Evolutionary conservation across 2,113 vertebrate species (phyloP), one percentile per base, ranked within the genome.

Genomic region (Chaetorhynchus papuensis): DNA sequence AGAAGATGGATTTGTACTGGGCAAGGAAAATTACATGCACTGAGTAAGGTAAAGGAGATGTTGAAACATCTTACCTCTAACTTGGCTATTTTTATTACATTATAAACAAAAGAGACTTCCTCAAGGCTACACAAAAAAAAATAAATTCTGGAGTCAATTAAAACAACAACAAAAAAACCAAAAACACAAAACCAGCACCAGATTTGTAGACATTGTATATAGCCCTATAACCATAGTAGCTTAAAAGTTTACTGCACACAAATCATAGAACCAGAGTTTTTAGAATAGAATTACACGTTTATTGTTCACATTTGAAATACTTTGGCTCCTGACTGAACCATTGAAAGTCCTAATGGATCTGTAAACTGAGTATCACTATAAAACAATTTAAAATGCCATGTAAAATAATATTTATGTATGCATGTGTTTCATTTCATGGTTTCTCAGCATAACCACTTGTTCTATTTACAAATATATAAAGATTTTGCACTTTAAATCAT

Each of bases 401-500:
- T 96, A 97, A 98, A 97, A 97, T 96, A 96, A 94, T 97, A 92
- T 54, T 83, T 92, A 95, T 69, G 92, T 87, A 95, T 56, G 93
- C 52, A 78, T 57, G 80, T 63, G 72, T 97, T 96, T 92, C 54
- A 90, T 94, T 92, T 97, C 64, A 97, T 97, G 94, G 95, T 96
- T 97, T 97, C 95, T 96, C 92, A 96, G 92, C 96, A 97, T 98
- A 97, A 96, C 92, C 69, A 83, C 94, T 95, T 94, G 39, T 28
- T 95, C 93, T 98, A 98, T 97, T 86, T 98, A 98, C 97, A 98
- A 98, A 97, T 97, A 97, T 98, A 98, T 97, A 98, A 97, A 98
- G 97, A 95, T 94, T 96, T 96, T 96, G 75, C 87, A 53, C 94
- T 98, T 97, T 94, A 88, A 87, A 44, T 97, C 94, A 96, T 97